Percentiles rank a stretch among this genome's conserved stretches.
Conservation (phyloP, 1,140 invertebrate genomes). For the Leptinotarsa defecta region DNA sequence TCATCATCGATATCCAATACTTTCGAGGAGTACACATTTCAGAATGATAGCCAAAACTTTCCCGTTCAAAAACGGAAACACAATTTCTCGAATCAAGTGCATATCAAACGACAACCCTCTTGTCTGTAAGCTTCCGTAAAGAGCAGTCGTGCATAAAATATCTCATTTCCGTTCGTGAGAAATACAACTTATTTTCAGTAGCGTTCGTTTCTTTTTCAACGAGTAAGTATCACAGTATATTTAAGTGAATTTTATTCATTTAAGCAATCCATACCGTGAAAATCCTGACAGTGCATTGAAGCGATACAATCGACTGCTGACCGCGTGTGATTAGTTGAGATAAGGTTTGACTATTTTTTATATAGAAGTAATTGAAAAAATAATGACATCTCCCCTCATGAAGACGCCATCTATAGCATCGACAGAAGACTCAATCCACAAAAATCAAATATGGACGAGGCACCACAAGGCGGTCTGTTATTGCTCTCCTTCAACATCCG, state of each 20-base stretch:
- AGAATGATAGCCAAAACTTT: neutral
- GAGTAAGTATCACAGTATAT: neutral
- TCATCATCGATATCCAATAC: neutral
- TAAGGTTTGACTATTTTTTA: too few species aligned
- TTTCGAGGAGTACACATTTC: neutral
- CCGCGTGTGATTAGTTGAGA: too few species aligned
- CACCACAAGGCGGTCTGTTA: too few species aligned
- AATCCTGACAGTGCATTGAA: too few species aligned
- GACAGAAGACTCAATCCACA: too few species aligned
- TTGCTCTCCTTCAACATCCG: too few species aligned
- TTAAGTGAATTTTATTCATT: neutral
- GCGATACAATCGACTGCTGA: too few species aligned
- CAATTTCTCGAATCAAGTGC: neutral
- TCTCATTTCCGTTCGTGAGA: neutral
- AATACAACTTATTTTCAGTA: slow-evolving; percentile 1
- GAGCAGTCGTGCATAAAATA: neutral
- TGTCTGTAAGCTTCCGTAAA: neutral
- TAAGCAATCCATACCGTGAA: too few species aligned
- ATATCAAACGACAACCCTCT: neutral
- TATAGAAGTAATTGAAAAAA: too few species aligned
- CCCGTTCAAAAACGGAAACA: neutral
- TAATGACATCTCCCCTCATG: too few species aligned
- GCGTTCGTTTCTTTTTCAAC: neutral
- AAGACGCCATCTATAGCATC: too few species aligned
- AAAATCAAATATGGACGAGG: too few species aligned